Percentiles rank a stretch among this genome's conserved stretches.
Conservation (phyloP, 2,797 vertebrate species). For the Rhodeus uyekii region DNA sequence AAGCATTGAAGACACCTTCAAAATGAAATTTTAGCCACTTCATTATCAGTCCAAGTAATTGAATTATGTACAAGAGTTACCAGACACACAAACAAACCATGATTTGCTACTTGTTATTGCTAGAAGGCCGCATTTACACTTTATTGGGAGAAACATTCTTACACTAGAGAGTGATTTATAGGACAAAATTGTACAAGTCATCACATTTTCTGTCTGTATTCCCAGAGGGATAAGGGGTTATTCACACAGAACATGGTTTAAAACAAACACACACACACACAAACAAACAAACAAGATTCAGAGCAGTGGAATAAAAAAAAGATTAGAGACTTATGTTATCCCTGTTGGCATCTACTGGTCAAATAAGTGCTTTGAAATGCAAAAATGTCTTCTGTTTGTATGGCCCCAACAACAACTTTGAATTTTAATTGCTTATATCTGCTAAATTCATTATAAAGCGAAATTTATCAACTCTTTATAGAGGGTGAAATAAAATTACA, state of each 20-base stretch:
- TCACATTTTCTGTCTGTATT: not conserved
- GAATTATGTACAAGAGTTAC: not conserved
- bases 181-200: not conserved
- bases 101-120: not conserved
- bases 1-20: conserved; percentile 4
- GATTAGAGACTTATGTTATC: no score
- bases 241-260: not conserved
- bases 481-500: not conserved
- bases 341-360: no score
- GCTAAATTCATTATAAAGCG: not conserved
- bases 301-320: no score
- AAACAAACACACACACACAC: not conserved
- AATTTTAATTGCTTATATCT: not conserved
- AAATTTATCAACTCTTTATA: not conserved
- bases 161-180: not conserved
- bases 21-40: not conserved
- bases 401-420: no score
- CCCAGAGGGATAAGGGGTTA: not conserved
- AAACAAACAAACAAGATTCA: no score
- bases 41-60: not conserved
- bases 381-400: not conserved
- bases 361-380: no score
- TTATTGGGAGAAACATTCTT: not conserved
- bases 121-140: not conserved
- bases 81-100: not conserved